phyloP scores from a whole-genome alignment of 1,140 invertebrate species.

The Drosophila sproati region DNA sequence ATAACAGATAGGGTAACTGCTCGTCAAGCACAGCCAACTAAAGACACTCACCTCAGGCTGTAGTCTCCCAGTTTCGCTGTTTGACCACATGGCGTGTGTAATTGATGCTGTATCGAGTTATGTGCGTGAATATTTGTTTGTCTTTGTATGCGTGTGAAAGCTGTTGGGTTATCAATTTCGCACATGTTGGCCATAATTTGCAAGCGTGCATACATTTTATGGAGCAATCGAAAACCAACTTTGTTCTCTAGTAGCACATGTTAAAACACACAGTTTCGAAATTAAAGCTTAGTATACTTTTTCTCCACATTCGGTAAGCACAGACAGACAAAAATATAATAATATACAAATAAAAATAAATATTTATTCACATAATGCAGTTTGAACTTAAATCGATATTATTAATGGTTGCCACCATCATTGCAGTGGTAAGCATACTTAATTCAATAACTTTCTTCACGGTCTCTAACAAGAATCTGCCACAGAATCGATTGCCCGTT shows the following conservation, averaged over 20 bases:
- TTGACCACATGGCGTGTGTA: conserved; percentile 42
- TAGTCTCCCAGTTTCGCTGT: conserved; percentile 4
- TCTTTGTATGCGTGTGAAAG: neutral
- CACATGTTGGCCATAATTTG: conserved; percentile 47
- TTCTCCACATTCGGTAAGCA: neutral
- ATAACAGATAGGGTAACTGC: conserved; percentile 3
- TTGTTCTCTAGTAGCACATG: conserved; percentile 13
- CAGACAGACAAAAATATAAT: conserved; percentile 10
- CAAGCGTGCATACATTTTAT: conserved; percentile 32
- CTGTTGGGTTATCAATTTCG: conserved; percentile 40
- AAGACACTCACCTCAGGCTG: neutral
- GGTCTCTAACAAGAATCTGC: neutral
- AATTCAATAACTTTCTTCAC: too few relatives aligned
- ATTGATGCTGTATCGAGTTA: conserved; percentile 42
- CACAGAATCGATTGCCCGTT: neutral
- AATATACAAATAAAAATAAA: conserved; percentile 6
- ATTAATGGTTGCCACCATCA: neutral
- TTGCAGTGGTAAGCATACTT: conserved; percentile 16
- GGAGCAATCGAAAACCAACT: conserved; percentile 20
- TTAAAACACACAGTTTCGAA: conserved; percentile 6
- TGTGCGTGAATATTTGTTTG: neutral
- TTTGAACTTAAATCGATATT: neutral
- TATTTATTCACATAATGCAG: conserved; percentile 7
- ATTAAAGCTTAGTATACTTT: neutral
- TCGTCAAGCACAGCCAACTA: neutral